Base-by-base conservation (phyloP, 2,113 vertebrate genomes). In the Sebastes schlegelii region DNA sequence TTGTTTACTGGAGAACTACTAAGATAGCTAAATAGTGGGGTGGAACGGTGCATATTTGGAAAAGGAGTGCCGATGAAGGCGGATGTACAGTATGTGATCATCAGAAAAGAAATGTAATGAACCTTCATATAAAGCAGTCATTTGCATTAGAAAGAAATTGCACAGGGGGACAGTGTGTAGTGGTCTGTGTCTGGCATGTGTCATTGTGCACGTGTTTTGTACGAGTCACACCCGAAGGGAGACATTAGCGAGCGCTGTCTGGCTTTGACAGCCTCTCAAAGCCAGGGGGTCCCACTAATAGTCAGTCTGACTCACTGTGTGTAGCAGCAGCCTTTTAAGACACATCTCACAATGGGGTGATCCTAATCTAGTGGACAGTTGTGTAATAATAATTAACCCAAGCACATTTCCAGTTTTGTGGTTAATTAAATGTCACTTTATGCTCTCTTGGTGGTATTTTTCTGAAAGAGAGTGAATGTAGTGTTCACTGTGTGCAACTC, bases 141-240 rank as follows among this genome's bases (percentile, higher is more conserved):
- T 74, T 82, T 80, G 54, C 77, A 67, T 57, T 62, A 7, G 46
- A 55, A 64, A 64, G 61, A 16, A 77, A 42, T 23, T 58, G 72
- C 42, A 69, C 34, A 17, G 60, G 34, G 48, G 65, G 51, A 23
- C 54, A 48, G 65, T 77, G 79, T 74, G 60, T 64, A 19, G 83
- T 11, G 48, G 88, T 79, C 93, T 95, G 94, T 88, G 71, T 89
- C 80, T 94, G 94, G 77, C 94, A 92, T 93, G 85, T 95, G 73
- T 89, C 90, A 87, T 84, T 92, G 82, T 92, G 73, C 71, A 26
- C 77, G 79, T 83, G 85, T 82, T 83, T 87, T 74, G 52, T 79
- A 80, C 1, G 68, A 66, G 76, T 74, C 77, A 73, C 81, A 81
- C 76, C 88, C 73, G 2, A 48, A 86, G 69, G 77, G 86, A 87